Base-by-base conservation (phyloP, 2,888 invertebrate species). In the Xylocampa areola region DNA sequence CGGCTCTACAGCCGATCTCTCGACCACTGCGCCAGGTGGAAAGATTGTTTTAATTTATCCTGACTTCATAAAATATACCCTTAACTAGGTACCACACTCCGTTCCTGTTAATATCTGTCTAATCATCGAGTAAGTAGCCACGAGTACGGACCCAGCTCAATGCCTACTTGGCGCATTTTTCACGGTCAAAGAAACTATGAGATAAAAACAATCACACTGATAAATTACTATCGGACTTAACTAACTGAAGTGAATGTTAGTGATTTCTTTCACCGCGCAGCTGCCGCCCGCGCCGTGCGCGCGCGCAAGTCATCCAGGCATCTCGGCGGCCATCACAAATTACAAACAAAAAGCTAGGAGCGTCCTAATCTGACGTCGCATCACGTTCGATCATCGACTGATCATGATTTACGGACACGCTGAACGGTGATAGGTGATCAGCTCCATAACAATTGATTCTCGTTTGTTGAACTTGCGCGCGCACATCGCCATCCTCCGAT, bases 341-440 rank as follows among this genome's bases (percentile, higher is more conserved):
- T 88, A 89, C 91, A 90, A 90, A 89, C 89, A 91, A 89, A 90
- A 90, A 86, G 88, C 85, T 89, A 89, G 91, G 84, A 88, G 90
- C 89, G 85, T 75, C 78, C 86, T 90, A 89, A 92, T 93, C 93
- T 92, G 91, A 92, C 92, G 79, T 89, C 87, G 86, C 86, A 92
- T 92, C 92, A 83, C 79, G 86, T 80, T 81, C 87, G 88, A 91
- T 92, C 91, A 90, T 87, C 90, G 88, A 77, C 85, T 89, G 91
- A 90, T 90, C 92, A 92, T 93, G 93, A 92, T 92, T 92, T 91
- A 92, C 91, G 90, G 84, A 91, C 86, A 86, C 87, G 86, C 79
- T 85, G 85, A 79, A 82, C 88, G 89, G 85, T 90, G 91, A 92
- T 91, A 88, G 90, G 85, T 90, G 88, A 90, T 89, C 90, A 79